A percentile compares a stretch with the other conserved stretches of the same genome.
phyloP scores from a whole-genome alignment of 2,888 invertebrate species.

The Drosophila atroscutellata region DNA sequence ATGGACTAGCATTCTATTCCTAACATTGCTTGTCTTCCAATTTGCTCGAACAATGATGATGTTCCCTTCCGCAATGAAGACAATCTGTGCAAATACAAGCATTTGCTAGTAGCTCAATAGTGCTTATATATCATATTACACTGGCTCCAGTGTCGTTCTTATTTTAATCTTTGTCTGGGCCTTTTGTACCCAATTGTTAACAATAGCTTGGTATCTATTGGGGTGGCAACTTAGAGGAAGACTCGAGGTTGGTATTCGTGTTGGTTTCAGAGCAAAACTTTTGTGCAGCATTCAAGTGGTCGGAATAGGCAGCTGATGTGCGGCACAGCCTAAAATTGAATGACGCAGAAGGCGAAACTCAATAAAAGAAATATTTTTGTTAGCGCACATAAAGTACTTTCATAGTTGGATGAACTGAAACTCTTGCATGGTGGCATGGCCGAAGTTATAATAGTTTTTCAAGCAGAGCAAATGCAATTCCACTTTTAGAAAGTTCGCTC shows the following conservation, averaged over 20 bases:
- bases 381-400: slow-evolving; percentile 79
- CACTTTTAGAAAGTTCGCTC: slow-evolving; percentile 71
- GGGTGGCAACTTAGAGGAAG: slow-evolving; percentile 42
- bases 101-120: slow-evolving; percentile 33
- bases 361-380: slow-evolving; percentile 80
- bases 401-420: slow-evolving; percentile 74
- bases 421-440: slow-evolving; percentile 49
- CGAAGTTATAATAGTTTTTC: slow-evolving; percentile 77
- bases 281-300: slow-evolving; percentile 47
- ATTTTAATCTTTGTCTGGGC: slow-evolving; percentile 30
- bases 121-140: slow-evolving; percentile 43
- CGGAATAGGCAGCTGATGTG: slow-evolving; percentile 24
- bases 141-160: slow-evolving; percentile 35
- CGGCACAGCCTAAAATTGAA: slow-evolving; percentile 60
- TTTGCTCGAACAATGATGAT: background rate
- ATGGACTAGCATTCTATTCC: background rate
- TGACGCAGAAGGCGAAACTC: slow-evolving; percentile 58
- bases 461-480: slow-evolving; percentile 80
- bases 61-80: slow-evolving; percentile 7
- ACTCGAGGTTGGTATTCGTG: slow-evolving; percentile 17
- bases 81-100: slow-evolving; percentile 50
- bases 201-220: slow-evolving; percentile 69
- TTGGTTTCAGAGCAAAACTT: slow-evolving; percentile 49
- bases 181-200: slow-evolving; percentile 60
- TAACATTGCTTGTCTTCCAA: background rate